A percentile compares a stretch with the other conserved stretches of the same genome.
phyloP scores from a whole-genome alignment of 2,113 vertebrate genomes.

The Ailurus styani region DNA sequence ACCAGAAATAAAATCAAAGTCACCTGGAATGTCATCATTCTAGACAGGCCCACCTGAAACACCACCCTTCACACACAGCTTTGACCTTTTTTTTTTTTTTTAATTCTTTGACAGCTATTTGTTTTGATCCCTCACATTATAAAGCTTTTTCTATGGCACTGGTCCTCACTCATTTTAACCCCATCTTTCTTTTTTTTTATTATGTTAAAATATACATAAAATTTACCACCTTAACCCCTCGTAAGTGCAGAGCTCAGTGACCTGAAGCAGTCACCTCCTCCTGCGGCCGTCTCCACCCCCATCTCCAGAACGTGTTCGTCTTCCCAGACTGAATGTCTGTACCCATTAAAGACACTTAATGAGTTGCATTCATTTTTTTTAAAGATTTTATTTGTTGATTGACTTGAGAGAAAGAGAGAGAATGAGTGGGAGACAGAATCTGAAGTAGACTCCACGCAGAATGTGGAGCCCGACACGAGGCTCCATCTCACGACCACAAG shows the following conservation, averaged over 20 bases:
- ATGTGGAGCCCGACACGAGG: rapidly evolving
- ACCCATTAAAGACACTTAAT: neutral
- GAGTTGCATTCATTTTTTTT: neutral
- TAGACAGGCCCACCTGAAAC: neutral
- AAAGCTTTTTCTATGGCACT: neutral
- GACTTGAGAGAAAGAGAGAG: neutral
- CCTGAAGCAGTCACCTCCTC: neutral
- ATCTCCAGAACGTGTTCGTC: neutral
- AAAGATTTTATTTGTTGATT: neutral
- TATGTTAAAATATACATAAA: neutral
- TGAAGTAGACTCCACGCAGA: neutral
- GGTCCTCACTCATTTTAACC: neutral
- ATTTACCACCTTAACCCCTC: neutral
- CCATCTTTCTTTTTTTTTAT: neutral
- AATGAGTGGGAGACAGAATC: neutral
- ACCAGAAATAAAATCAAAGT: neutral
- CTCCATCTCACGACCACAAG: neutral
- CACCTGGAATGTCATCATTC: neutral
- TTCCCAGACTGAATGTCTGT: neutral
- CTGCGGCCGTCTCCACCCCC: rapidly evolving
- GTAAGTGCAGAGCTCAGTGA: neutral
- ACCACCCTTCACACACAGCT: neutral
- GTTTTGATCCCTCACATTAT: neutral
- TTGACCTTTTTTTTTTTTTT: neutral
- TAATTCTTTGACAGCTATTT: neutral